These are phyloP conservation scores for Sepiola atlantica DNA, from an alignment of 2,888 invertebrate genomes.

Conservation along the genomic window DNA sequence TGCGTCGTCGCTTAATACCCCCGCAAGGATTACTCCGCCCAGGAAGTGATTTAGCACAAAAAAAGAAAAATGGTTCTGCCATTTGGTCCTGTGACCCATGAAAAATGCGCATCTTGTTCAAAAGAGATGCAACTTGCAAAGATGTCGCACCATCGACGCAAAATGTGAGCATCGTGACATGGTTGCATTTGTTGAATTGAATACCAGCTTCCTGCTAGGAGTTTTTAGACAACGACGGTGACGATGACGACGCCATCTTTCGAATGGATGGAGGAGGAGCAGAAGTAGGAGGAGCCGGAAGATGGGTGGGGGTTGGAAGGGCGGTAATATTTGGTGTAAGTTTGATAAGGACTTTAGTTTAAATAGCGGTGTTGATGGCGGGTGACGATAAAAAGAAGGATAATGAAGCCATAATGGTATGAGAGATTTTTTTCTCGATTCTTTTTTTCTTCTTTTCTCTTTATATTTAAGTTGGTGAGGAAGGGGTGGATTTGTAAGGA, in stretches of 20 bases:
- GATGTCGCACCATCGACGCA: not conserved
- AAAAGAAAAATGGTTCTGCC: not conserved
- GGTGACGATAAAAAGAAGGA: not conserved
- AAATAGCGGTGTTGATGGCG: not conserved
- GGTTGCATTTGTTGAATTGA: slow-evolving; percentile 32
- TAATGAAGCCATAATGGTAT: not conserved
- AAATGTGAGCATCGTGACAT: slow-evolving; percentile 8
- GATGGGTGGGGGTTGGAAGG: too few relatives aligned
- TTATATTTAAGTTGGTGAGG: not conserved
- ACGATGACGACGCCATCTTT: not conserved
- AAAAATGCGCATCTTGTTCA: not conserved
- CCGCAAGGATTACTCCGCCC: not conserved
- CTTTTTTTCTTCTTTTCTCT: not conserved
- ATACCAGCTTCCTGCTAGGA: not conserved
- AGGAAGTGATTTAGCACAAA: slow-evolving; percentile 21
- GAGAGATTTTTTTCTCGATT: not conserved
- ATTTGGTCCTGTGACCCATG: not conserved
- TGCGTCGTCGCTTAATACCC: not conserved
- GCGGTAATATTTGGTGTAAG: not conserved
- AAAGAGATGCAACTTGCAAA: slow-evolving; percentile 32
- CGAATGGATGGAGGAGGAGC: not conserved
- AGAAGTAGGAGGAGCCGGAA: not conserved
- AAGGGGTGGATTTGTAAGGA: not conserved
- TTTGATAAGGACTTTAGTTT: not conserved
- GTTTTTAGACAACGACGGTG: not conserved